Evolutionary conservation across 1,140 invertebrate species (phyloP).

Genomic region (Dendroctonus valens): DNA sequence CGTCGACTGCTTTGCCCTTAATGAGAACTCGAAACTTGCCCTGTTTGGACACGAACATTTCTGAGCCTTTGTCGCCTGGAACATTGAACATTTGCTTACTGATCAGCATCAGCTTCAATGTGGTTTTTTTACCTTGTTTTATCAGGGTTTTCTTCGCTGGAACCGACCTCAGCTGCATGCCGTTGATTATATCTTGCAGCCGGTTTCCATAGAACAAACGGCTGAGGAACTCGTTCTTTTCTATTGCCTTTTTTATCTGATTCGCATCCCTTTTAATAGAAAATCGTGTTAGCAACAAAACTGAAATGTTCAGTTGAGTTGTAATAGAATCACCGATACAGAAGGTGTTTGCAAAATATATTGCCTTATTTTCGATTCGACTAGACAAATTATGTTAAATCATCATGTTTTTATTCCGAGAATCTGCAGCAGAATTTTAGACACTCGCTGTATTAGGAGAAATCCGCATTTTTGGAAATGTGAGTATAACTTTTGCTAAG

Average conservation of each 20-base stretch:
- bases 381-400: no score
- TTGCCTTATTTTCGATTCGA: no score
- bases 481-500: no score
- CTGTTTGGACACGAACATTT: constrained; percentile 41
- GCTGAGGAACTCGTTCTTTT: constrained; percentile 41
- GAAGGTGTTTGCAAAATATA: no score
- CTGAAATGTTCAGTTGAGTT: background rate
- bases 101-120: no score
- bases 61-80: constrained; percentile 37
- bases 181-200: constrained; percentile 38
- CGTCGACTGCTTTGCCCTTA: constrained; percentile 35
- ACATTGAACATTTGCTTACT: background rate
- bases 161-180: constrained; percentile 38
- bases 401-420: background rate
- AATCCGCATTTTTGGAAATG: no score
- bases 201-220: constrained; percentile 37
- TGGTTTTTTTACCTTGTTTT: constrained; percentile 33
- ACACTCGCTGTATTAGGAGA: no score
- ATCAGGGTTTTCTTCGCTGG: constrained; percentile 36
- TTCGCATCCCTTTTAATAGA: constrained; percentile 34
- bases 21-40: constrained; percentile 35
- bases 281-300: background rate
- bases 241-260: constrained; percentile 40
- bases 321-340: background rate
- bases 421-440: no score